These are phyloP conservation scores for Epirrhoe tristata DNA, from an alignment of 2,888 invertebrate species.

Conservation along the genomic window DNA sequence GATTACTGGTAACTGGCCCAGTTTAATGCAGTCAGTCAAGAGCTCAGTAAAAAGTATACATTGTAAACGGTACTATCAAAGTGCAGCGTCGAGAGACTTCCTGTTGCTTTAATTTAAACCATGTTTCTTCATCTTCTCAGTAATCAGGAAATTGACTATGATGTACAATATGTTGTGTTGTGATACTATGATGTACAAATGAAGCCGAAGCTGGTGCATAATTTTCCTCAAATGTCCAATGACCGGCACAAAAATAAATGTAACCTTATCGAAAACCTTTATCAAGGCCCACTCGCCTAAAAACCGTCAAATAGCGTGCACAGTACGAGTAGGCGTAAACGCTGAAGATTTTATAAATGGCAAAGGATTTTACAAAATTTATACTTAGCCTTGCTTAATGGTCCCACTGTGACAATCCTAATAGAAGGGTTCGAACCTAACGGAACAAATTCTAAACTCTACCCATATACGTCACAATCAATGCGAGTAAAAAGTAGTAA, in stretches of 20 bases:
- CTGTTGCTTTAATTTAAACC: constrained; percentile 40
- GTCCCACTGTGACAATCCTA: constrained; percentile 64
- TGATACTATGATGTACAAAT: constrained; percentile 5
- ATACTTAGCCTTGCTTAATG: constrained; percentile 58
- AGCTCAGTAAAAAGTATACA: constrained; percentile 69
- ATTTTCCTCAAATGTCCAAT: constrained; percentile 6
- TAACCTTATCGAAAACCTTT: constrained; percentile 36
- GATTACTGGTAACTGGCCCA: constrained; percentile 64
- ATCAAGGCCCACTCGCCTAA: constrained; percentile 33
- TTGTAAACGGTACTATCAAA: constrained; percentile 48
- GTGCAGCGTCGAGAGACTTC: constrained; percentile 36
- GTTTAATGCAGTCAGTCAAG: constrained; percentile 69
- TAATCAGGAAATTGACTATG: constrained; percentile 25
- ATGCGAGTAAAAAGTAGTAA: constrained; percentile 50
- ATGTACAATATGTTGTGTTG: constrained; percentile 1
- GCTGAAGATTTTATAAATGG: constrained; percentile 49
- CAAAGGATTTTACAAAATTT: constrained; percentile 58
- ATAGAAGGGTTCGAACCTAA: constrained; percentile 60
- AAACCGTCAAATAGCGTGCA: constrained; percentile 39
- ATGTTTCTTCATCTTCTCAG: constrained; percentile 23
- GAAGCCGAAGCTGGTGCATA: constrained; percentile 6
- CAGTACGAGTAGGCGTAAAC: constrained; percentile 38
- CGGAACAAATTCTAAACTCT: constrained; percentile 56
- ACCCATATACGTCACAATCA: constrained; percentile 67
- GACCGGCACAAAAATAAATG: constrained; percentile 13